Evolutionary conservation across 53 echinoderm and acorn worm genomes (phyloP), one percentile per base, ranked within the genome.

Genomic region (Echinarachnius parma): DNA sequence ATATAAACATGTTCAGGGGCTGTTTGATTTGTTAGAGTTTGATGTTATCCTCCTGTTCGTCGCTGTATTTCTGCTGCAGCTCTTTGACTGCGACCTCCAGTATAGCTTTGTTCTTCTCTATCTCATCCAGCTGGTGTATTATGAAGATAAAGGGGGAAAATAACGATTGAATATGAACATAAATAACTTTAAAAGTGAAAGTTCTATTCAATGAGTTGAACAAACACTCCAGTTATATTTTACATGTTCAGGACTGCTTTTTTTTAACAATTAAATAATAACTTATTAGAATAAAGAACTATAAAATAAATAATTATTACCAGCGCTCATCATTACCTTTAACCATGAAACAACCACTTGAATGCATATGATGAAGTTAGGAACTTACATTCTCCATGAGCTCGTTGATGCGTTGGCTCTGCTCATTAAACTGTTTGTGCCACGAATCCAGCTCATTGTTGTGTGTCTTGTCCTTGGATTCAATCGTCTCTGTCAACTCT

Each of bases 21-120:
- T n/a, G n/a, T n/a, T n/a, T n/a, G n/a, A n/a, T n/a, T 52, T 78
- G 62, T 9, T 91, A 65, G 28, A 95, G 76, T 45, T 70, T 66
- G 36, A 61, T 62, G 46, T 81, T 81, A 30, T 90, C 85, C 13
- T 87, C 87, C 34, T 81, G 77, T 58, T 95, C 95, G 19, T 80
- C 84, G 15, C 45, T 60, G 48, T 81, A 84, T 53, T 80, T 75
- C 69, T 91, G 84, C 61, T 90, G 75, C 15, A 85, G 54, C 15
- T 87, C 60, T 22, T 62, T 83, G 22, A 84, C 55, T 25, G 71
- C 84, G 10, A 87, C 68, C 34, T 95, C 87, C 11, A 91, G 36
- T 8, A 84, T 53, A 30, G 95, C 90, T 52, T 54, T 50, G 27
- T 87, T 59, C 53, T 91, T 87, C 53, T 95, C 87, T 53, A 91